phyloP scores from a whole-genome alignment of 2,888 invertebrate species.

The Onchidella celtica region DNA sequence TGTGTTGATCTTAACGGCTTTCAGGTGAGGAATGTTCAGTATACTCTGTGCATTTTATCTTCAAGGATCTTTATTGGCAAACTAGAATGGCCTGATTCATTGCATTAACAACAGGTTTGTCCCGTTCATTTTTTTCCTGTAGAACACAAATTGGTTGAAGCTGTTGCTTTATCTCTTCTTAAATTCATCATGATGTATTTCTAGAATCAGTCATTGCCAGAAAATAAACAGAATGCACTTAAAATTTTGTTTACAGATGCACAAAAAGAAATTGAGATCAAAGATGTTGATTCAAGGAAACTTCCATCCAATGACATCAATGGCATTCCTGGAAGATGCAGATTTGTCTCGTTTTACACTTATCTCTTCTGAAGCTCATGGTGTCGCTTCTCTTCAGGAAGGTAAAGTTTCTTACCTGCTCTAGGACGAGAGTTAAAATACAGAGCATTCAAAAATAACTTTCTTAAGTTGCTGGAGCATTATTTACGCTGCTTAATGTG shows the following conservation, averaged over 20 bases:
- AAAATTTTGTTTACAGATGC: conserved; percentile 84
- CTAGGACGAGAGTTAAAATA: no score
- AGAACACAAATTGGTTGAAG: no score
- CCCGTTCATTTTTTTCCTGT: no score
- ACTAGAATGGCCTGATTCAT: no score
- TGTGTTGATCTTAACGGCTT: conserved; percentile 97
- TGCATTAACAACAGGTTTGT: no score
- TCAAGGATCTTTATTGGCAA: not conserved
- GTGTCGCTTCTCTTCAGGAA: conserved; percentile 87
- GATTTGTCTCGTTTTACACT: conserved; percentile 69
- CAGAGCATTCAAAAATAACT: no score
- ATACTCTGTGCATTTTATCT: not conserved
- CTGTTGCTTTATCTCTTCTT: no score
- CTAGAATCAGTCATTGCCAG: no score
- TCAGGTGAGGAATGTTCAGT: conserved; percentile 65
- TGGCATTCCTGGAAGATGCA: conserved; percentile 89
- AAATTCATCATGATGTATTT: no score
- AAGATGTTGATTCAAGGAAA: conserved; percentile 97
- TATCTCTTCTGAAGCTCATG: conserved; percentile 84
- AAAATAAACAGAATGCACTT: no score
- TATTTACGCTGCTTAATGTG: no score
- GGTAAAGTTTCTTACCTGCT: not conserved
- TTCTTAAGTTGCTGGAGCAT: no score
- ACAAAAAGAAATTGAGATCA: conserved; percentile 88
- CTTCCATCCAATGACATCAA: conserved; percentile 95